Base-by-base conservation (phyloP, 64 coral and sea anemone species). In the Anthopleura sola region DNA sequence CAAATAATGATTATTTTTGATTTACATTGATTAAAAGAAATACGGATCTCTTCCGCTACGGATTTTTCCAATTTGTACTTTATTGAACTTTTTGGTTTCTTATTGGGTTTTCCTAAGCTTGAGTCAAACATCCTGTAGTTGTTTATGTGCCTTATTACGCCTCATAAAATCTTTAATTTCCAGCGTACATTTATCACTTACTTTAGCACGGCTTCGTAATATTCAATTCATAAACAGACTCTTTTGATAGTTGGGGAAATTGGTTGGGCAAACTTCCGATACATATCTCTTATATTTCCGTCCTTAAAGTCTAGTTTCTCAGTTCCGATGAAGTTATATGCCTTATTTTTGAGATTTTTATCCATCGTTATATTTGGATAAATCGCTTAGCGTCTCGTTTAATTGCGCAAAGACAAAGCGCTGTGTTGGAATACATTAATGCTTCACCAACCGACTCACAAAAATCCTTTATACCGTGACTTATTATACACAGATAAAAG, bases 401-500 rank as follows among this genome's bases (percentile, higher is more conserved):
- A 79, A 79, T 79, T 79, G 76, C 18, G 20, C 44, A 20, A 79
- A 79, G 9, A 79, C 76, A 79, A 79, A 79, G 44, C 36, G 6
- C 76, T 79, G 2, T 79, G 44, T 38, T 79, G 38, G 76, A 38
- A 79, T 79, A 79, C 15, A 79, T 79, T 48, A 47, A 79, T 11
- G 44, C 24, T 26, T n/a, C 38, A 79, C 37, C 37, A 79, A 79
- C 11, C 39, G 44, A 44, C 76, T 79, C 18, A 79, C 31, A 37
- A 38, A 37, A 5, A 15, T 3, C 8, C 37, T 47, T 28, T 26
- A 24, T 48, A n/a, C 76, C 44, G 76, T 79, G 76, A 79, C 76
- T 79, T 47, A 71, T 71, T 66, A 77, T 36, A 77, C 39, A 48
- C 76, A 44, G 76, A 79, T 79, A 79, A 71, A 71, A 71, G 66